phyloP scores from a whole-genome alignment of 2,797 vertebrate genomes.

The Ctenosaura bakeri region DNA sequence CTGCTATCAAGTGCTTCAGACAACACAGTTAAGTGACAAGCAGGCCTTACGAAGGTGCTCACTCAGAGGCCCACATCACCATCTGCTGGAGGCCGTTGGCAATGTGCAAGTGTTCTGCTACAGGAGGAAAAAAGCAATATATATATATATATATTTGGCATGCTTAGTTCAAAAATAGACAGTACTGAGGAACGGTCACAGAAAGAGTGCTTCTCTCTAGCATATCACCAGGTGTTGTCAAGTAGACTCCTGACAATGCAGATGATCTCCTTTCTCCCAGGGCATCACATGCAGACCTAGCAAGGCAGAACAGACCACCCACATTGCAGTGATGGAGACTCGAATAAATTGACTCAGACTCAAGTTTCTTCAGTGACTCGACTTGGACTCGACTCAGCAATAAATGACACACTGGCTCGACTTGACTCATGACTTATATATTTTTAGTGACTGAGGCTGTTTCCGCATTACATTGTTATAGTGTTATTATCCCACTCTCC shows the following conservation, averaged over 20 bases:
- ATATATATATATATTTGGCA: neutral
- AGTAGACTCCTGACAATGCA: neutral
- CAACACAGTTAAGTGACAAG: slow-evolving; percentile 41
- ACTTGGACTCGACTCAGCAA: no score
- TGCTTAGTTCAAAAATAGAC: slow-evolving; percentile 9
- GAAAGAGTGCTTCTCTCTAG: neutral
- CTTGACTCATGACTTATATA: no score
- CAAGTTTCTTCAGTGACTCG: no score
- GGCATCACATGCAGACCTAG: neutral
- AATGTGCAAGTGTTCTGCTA: neutral
- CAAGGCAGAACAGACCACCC: neutral
- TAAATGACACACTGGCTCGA: no score
- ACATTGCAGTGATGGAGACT: no score
- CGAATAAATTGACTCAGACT: no score
- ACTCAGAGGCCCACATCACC: slow-evolving; percentile 77
- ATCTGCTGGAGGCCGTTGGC: slow-evolving; percentile 73
- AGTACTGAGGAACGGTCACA: neutral
- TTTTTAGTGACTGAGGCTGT: no score
- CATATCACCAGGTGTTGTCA: neutral
- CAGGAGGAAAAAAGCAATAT: fast-evolving
- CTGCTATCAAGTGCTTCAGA: slow-evolving; percentile 43
- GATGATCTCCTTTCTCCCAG: neutral
- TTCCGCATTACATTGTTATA: no score
- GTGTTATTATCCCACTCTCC: no score
- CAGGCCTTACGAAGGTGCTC: neutral